Percentiles rank a stretch among this genome's conserved stretches.
phyloP scores from a whole-genome alignment of 2,797 vertebrate species.

The Crypturellus tataupa region DNA sequence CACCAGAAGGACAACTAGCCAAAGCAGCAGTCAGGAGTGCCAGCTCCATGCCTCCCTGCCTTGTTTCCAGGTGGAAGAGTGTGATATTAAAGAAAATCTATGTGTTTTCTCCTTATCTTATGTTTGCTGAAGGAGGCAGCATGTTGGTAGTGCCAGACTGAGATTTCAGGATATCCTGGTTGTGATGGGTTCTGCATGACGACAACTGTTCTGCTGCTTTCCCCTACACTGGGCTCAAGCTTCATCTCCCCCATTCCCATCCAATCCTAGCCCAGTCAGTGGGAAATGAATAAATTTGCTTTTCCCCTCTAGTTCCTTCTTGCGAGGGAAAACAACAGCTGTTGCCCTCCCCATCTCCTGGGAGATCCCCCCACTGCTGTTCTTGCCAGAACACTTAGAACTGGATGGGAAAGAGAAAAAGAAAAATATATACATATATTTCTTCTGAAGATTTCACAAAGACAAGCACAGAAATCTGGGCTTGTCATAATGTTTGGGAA shows the following conservation, averaged over 20 bases:
- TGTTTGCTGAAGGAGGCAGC: neutral
- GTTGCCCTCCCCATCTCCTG: neutral
- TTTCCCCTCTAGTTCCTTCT: neutral
- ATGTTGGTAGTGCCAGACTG: neutral
- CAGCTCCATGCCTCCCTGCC: neutral
- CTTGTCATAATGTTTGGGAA: neutral
- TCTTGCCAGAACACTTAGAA: neutral
- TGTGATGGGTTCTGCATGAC: accelerated
- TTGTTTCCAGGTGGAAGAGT: neutral
- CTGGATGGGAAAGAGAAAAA: neutral
- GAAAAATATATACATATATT: neutral
- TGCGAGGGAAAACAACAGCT: constrained; percentile 19
- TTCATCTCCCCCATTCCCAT: neutral
- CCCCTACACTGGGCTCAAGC: accelerated
- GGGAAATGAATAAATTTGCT: neutral
- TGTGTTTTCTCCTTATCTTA: neutral
- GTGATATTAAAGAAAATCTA: neutral
- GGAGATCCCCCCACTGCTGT: neutral
- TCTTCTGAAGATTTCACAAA: neutral
- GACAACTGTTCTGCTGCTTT: neutral
- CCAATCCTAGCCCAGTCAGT: neutral
- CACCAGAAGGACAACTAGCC: neutral
- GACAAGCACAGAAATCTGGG: neutral
- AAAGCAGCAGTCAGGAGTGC: neutral
- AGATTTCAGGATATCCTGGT: accelerated